These are phyloP conservation scores for Sebastes wilsoni DNA, from an alignment of 2,797 vertebrate genomes.

Conservation along the genomic window DNA sequence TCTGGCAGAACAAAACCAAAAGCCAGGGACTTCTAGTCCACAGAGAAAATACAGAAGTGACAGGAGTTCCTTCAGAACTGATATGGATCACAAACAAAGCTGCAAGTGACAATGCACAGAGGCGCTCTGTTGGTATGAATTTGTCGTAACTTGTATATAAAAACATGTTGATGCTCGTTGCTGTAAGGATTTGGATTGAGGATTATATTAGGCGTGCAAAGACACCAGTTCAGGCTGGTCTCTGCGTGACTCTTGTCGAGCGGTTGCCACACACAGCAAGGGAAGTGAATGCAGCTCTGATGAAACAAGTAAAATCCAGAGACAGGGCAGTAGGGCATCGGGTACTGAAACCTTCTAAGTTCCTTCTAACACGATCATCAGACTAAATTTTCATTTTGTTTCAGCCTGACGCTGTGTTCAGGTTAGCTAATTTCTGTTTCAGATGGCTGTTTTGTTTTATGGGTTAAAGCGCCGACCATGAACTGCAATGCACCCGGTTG, in stretches of 20 bases:
- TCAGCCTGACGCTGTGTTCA: background rate
- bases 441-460: background rate
- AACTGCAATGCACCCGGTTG: too few relatives aligned
- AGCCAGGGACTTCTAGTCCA: background rate
- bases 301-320: background rate
- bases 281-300: slow-evolving; percentile 34
- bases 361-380: background rate
- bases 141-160: background rate
- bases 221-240: background rate
- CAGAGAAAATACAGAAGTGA: background rate
- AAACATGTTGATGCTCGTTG: slow-evolving; percentile 8
- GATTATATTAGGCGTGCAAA: background rate
- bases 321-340: background rate
- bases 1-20: background rate
- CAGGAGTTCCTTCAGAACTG: background rate
- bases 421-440: background rate
- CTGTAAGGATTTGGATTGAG: background rate
- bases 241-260: background rate
- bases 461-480: too few relatives aligned
- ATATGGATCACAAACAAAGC: background rate
- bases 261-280: slow-evolving; percentile 24
- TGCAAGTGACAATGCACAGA: background rate
- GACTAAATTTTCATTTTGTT: background rate
- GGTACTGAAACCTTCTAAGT: background rate
- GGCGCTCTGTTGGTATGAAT: background rate